Evolutionary conservation across 2,888 invertebrate species (phyloP).

Genomic region (Eupithecia pulchellata): DNA sequence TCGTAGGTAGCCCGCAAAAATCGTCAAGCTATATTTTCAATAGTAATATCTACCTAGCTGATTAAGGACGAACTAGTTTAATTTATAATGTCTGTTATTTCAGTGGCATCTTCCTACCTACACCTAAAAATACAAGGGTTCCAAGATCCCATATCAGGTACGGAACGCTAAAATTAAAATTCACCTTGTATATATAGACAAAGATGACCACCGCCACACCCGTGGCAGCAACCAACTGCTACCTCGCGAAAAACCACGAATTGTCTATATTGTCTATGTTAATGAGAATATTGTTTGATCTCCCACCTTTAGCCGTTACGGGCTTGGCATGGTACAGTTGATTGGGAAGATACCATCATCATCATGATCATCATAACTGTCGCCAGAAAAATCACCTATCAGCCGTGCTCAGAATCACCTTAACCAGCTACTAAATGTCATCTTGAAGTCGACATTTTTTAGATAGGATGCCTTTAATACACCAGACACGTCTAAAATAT

Average conservation of each 20-base stretch:
- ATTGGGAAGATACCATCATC: neutral
- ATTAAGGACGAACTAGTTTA: no score
- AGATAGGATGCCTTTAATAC: no score
- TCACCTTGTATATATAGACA: neutral
- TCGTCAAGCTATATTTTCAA: no score
- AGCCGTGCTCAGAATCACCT: neutral
- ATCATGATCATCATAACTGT: neutral
- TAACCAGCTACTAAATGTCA: no score
- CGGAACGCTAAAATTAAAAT: neutral
- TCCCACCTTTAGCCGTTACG: conserved; percentile 38
- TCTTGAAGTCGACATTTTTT: no score
- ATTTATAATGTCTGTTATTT: no score
- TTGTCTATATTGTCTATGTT: conserved; percentile 24
- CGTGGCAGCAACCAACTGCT: conserved; percentile 48
- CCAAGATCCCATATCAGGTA: neutral
- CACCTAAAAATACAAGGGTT: neutral
- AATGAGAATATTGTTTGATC: conserved; percentile 32
- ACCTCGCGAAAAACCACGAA: conserved; percentile 59
- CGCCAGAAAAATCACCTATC: no score
- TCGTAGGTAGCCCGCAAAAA: no score
- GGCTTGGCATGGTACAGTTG: neutral
- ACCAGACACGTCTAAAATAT: no score
- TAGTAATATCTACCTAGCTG: no score
- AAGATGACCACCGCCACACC: conserved; percentile 23
- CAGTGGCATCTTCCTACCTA: no score